phyloP scores from a whole-genome alignment of 2,113 vertebrate genomes.

The Natator depressus region DNA sequence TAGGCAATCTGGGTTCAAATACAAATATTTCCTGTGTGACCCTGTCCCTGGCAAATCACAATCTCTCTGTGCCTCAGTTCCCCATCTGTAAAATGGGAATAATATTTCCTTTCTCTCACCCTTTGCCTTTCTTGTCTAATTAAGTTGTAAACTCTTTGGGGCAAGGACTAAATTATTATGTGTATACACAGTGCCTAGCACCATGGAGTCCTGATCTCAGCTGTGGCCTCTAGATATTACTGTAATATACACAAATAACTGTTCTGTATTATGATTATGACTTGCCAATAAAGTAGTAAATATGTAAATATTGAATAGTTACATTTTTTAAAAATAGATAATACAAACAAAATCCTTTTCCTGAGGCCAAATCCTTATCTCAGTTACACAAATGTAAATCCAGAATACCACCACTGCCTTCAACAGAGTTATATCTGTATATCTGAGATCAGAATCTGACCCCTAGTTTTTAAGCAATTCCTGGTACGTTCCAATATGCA shows the following conservation, averaged over 20 bases:
- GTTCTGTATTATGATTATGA: too few relatives aligned
- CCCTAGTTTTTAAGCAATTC: not conserved
- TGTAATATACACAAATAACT: too few relatives aligned
- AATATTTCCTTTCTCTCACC: not conserved
- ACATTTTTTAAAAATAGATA: too few relatives aligned
- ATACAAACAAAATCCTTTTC: not conserved
- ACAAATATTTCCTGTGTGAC: not conserved
- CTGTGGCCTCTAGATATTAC: too few relatives aligned
- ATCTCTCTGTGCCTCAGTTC: not conserved
- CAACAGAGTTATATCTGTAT: too few relatives aligned
- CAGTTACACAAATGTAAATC: not conserved
- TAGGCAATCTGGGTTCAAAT: not conserved
- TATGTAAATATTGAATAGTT: too few relatives aligned
- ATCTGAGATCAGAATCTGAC: not conserved
- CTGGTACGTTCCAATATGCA: not conserved
- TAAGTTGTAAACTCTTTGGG: not conserved
- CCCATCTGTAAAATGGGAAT: too few relatives aligned
- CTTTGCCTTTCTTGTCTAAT: not conserved
- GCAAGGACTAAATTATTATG: not conserved
- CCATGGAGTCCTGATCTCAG: too few relatives aligned
- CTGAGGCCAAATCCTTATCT: not conserved
- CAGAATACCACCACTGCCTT: not conserved
- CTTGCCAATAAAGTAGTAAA: too few relatives aligned
- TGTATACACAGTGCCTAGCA: too few relatives aligned
- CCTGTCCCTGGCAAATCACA: not conserved